These are phyloP conservation scores for Eutrigla gurnardus DNA, from an alignment of 2,797 vertebrate species.

Conservation along the genomic window DNA sequence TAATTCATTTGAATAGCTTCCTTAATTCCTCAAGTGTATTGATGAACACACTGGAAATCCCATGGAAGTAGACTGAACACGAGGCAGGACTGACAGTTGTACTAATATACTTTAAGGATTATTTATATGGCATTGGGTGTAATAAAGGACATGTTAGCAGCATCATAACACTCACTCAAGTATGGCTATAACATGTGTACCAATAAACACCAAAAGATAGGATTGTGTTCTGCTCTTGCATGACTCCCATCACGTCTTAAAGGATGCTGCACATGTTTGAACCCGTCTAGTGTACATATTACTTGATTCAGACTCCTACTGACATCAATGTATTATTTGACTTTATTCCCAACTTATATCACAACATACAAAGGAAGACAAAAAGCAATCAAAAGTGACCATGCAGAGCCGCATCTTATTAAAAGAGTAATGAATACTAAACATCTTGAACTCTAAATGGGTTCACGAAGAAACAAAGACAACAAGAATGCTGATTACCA, in stretches of 20 bases:
- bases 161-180: not conserved
- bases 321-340: not conserved
- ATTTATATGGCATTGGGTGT: not conserved
- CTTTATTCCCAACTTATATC: constrained; percentile 9
- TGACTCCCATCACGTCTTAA: not conserved
- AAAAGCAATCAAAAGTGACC: not conserved
- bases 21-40: not conserved
- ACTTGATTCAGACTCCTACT: not conserved
- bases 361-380: not conserved
- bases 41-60: not conserved
- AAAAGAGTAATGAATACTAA: not conserved
- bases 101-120: not conserved
- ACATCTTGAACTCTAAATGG: not conserved
- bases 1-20: not conserved
- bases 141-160: not conserved
- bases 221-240: not conserved
- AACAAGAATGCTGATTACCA: not conserved
- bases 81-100: not conserved
- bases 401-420: not conserved
- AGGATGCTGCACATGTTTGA: not conserved
- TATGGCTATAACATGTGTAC: not conserved
- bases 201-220: not conserved
- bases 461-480: not conserved
- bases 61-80: not conserved
- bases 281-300: not conserved